These are phyloP conservation scores for Medauroidea extradentata DNA, from an alignment of 1,140 invertebrate genomes.

Conservation along the genomic window DNA sequence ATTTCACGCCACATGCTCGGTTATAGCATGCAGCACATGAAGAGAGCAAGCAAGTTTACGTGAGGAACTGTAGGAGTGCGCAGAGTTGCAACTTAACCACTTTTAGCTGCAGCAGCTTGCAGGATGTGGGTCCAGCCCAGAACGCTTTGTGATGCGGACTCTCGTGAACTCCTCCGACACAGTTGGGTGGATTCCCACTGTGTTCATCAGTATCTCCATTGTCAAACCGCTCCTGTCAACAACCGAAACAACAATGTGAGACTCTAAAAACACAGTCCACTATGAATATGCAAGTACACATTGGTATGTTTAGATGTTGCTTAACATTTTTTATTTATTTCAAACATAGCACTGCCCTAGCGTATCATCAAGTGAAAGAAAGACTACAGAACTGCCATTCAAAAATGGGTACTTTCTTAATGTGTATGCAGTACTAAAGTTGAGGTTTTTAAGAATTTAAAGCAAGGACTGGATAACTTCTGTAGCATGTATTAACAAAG, in stretches of 20 bases:
- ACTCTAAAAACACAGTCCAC: too few species aligned
- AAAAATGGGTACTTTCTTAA: too few species aligned
- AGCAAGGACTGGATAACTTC: too few species aligned
- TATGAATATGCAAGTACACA: too few species aligned
- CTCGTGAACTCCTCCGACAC: slow-evolving; percentile 86
- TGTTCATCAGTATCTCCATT: slow-evolving; percentile 81
- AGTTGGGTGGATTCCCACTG: slow-evolving; percentile 96
- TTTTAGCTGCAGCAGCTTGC: slow-evolving; percentile 79
- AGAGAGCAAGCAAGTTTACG: not conserved
- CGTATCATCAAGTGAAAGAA: too few species aligned
- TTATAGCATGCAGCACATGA: not conserved
- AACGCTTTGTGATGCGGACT: slow-evolving; percentile 74
- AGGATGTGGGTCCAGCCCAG: slow-evolving; percentile 75
- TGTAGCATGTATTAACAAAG: too few species aligned
- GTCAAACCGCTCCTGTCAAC: slow-evolving; percentile 74
- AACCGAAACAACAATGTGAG: not conserved
- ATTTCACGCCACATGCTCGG: not conserved
- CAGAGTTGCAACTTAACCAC: not conserved
- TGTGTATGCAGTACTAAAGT: too few species aligned
- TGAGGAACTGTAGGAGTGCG: not conserved
- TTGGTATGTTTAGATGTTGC: too few species aligned
- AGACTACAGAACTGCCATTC: too few species aligned
- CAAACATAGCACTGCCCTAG: too few species aligned
- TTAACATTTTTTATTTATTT: too few species aligned
- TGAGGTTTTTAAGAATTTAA: too few species aligned